phyloP scores from a whole-genome alignment of 2,888 invertebrate genomes.

The Herminia tarsipennalis region DNA sequence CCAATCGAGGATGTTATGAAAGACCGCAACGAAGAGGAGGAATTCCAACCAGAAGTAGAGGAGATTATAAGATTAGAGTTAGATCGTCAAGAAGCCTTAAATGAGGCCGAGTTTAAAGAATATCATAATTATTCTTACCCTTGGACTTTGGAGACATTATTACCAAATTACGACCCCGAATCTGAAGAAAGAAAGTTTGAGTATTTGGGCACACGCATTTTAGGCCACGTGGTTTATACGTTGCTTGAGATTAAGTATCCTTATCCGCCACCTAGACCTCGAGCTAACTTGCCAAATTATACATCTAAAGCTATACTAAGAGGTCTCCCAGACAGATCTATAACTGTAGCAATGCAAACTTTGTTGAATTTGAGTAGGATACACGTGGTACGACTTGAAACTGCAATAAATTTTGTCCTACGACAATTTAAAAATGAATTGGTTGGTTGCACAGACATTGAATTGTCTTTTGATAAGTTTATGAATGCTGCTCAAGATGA shows the following conservation, averaged over 20 bases:
- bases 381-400: slow-evolving; percentile 73
- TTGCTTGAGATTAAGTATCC: slow-evolving; percentile 81
- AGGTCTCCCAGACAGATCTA: slow-evolving; percentile 71
- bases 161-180: slow-evolving; percentile 71
- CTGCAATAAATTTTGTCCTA: slow-evolving; percentile 86
- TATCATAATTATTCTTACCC: slow-evolving; percentile 83
- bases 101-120: slow-evolving; percentile 83
- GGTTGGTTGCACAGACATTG: slow-evolving; percentile 78
- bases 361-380: slow-evolving; percentile 71
- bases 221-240: slow-evolving; percentile 83
- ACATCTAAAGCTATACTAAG: slow-evolving; percentile 71
- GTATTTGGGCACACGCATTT: slow-evolving; percentile 71
- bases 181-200: slow-evolving; percentile 75
- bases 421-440: slow-evolving; percentile 82
- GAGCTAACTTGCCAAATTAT: slow-evolving; percentile 68
- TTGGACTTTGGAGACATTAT: slow-evolving; percentile 80
- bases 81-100: slow-evolving; percentile 81
- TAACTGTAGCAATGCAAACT: slow-evolving; percentile 69
- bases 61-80: slow-evolving; percentile 78
- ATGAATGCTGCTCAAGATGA: slow-evolving; percentile 57
- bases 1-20: slow-evolving; percentile 71
- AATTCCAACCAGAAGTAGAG: slow-evolving; percentile 61
- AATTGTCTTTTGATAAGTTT: slow-evolving; percentile 73
- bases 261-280: slow-evolving; percentile 59
- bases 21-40: slow-evolving; percentile 58